phyloP scores from a whole-genome alignment of 2,888 invertebrate genomes.

The Campoletis raptor region DNA sequence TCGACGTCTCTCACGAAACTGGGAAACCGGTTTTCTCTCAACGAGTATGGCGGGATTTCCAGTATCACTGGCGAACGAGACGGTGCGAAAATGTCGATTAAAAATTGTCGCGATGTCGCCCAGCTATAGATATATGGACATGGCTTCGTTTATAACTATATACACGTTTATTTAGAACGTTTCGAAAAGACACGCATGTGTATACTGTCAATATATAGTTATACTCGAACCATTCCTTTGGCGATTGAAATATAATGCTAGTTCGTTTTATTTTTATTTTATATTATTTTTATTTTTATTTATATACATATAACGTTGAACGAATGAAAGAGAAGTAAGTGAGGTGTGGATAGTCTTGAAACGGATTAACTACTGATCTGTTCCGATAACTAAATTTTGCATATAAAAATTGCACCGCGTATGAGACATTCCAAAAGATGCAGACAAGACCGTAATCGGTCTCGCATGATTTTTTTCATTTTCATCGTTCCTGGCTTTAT shows the following conservation, averaged over 20 bases:
- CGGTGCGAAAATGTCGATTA: conserved; percentile 71
- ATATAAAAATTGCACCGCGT: conserved; percentile 23
- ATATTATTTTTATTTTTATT: conserved; percentile 11
- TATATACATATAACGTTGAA: conserved; percentile 6
- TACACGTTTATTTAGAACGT: conserved; percentile 35
- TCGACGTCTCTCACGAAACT: conserved; percentile 69
- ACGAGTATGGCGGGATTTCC: conserved; percentile 79
- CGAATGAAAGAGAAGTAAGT: conserved; percentile 32
- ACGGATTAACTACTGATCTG: conserved; percentile 44
- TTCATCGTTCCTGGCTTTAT: neutral
- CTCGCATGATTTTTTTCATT: neutral
- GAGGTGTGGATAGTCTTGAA: conserved; percentile 37
- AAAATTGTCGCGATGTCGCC: conserved; percentile 69
- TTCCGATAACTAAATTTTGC: conserved; percentile 34
- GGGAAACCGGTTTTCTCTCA: conserved; percentile 79
- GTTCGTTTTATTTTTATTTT: conserved; percentile 33
- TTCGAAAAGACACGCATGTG: conserved; percentile 24
- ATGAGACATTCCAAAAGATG: conserved; percentile 9
- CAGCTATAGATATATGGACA: conserved; percentile 29
- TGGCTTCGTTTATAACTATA: conserved; percentile 39
- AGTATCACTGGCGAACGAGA: conserved; percentile 66
- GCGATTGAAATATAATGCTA: conserved; percentile 46
- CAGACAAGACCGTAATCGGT: neutral
- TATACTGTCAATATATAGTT: conserved; percentile 28
- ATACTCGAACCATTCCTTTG: conserved; percentile 47